These are phyloP conservation scores for Nasonia longicornis DNA, from an alignment of 1,140 invertebrate genomes.

Conservation along the genomic window DNA sequence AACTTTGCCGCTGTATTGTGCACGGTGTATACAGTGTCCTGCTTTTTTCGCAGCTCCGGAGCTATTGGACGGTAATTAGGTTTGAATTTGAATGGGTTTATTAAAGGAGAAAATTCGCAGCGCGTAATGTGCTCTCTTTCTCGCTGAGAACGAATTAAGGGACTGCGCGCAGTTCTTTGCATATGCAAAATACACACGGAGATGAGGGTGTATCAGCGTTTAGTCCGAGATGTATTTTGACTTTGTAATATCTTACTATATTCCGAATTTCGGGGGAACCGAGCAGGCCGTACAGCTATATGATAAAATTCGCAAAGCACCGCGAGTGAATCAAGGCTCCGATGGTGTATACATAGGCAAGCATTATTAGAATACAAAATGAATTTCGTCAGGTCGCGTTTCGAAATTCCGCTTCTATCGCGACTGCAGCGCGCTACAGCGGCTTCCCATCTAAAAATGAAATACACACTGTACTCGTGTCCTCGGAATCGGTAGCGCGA, in stretches of 20 bases:
- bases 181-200: background rate
- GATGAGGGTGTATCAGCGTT: background rate
- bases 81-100: background rate
- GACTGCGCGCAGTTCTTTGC: background rate
- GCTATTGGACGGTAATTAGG: background rate
- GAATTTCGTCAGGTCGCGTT: conserved; percentile 21
- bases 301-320: background rate
- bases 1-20: background rate
- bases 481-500: background rate
- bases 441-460: background rate
- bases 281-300: background rate
- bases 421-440: too few relatives aligned
- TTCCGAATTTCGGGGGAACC: background rate
- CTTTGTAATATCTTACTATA: background rate
- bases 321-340: background rate
- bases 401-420: background rate
- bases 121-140: too few relatives aligned
- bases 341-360: background rate
- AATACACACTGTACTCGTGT: background rate
- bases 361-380: conserved; percentile 23
- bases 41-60: background rate
- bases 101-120: background rate
- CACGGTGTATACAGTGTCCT: too few relatives aligned
- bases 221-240: background rate
- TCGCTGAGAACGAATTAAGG: background rate